Base-by-base conservation (phyloP, 2,113 vertebrate species). In the Dipodomys merriami region DNA sequence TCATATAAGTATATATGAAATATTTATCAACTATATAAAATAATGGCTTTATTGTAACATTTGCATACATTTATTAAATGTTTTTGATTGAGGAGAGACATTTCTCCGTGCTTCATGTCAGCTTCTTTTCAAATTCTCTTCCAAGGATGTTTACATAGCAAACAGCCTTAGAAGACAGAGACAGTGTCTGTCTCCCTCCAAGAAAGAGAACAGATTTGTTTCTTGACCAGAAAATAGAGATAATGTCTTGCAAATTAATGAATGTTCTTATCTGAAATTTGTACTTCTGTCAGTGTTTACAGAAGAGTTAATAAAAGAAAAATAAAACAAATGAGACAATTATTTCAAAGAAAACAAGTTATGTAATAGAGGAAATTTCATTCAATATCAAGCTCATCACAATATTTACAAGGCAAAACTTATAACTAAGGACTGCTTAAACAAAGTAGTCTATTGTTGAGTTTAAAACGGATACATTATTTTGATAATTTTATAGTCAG, bases 311-410 rank as follows among this genome's bases (percentile, higher is more conserved):
- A 12, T 3, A 2, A 5, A 73, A 39, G 9, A 77, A 88, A 83
- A 82, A 62, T 71, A 89, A 79, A 77, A 29, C 65, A 95, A 79
- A 33, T 76, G 23, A 81, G 33, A 53, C 5, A 62, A 81, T 33
- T 73, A 80, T 65, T 91, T 85, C 39, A 86, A 83, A 46, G 69
- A 88, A 91, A 93, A 78, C 7, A 83, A 49, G 1, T 9, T 84
- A 7, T 25, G 82, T 29, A 93, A 88, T 65, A 77, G 33, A 87
- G 53, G 11, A 83, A 87, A 68, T 65, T 9, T 49, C 49, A 44
- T 85, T 91, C 25, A 71, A 39, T 46, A 80, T n/a, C 39, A 60
- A 81, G 3, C 7, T n/a, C 29, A 69, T 90, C 71, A 18, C 33
- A 79, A 57, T 86, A 83, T 83, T 83, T 83, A 65, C 9, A 79